Evolutionary conservation across 2,113 vertebrate genomes (phyloP).

Genomic region (Platichthys stellatus): DNA sequence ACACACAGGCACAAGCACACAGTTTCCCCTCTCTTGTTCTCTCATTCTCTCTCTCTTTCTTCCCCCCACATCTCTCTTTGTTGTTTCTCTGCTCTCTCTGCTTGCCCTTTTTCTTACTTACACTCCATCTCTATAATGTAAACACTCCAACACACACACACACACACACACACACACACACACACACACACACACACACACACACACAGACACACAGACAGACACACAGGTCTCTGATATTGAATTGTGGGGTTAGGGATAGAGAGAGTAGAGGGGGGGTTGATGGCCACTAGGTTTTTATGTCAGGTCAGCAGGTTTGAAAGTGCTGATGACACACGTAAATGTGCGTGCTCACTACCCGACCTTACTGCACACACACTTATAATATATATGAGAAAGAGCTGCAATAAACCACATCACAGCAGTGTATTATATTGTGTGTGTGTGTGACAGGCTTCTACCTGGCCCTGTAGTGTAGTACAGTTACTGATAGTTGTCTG

Average conservation of each 20-base stretch:
- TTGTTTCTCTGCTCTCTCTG: constrained; percentile 15
- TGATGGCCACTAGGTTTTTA: constrained; percentile 45
- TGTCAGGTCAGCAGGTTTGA: constrained; percentile 76
- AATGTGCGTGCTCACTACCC: constrained; percentile 7
- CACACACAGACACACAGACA: constrained; percentile 12
- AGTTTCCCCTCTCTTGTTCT: constrained; percentile 66
- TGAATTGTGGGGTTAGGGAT: constrained; percentile 18
- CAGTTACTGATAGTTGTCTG: neutral
- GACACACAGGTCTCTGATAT: constrained; percentile 43
- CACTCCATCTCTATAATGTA: constrained; percentile 49
- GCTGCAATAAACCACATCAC: constrained; percentile 12
- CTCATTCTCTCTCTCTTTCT: constrained; percentile 9
- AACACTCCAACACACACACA: constrained; percentile 22
- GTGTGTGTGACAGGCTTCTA: neutral
- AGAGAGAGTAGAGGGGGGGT: neutral
- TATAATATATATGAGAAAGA: neutral
- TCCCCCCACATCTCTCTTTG: neutral
- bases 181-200: neutral
- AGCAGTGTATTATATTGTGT: neutral
- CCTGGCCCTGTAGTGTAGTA: neutral
- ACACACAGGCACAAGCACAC: constrained; percentile 46
- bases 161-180: neutral
- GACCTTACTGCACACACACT: constrained; percentile 7
- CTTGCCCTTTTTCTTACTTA: constrained; percentile 45
- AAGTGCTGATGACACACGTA: constrained; percentile 70